Base-by-base conservation (phyloP, 2,797 vertebrate species). In the Acridotheres tristis region DNA sequence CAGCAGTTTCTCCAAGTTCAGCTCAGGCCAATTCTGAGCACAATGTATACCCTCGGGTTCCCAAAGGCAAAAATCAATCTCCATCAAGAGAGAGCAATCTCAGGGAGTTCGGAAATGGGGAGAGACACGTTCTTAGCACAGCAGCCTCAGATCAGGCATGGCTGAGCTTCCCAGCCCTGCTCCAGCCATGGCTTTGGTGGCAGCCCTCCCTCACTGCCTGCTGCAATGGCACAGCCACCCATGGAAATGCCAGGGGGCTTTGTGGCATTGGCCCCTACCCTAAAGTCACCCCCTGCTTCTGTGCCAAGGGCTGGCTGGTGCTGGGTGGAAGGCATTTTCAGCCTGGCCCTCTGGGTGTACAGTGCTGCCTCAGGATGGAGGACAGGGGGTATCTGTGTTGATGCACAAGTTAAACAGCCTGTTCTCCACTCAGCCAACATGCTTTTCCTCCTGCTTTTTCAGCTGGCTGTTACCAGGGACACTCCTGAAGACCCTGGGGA, bases 1-100 rank as follows among this genome's bases (percentile, higher is more conserved):
- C 97, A 98, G 97, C 97, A 96, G 65, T 95, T 98, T 96, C 93
- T 95, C 89, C 85, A 59, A 91, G 97, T 96, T 97, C 96, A 96
- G 86, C 69, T 97, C 84, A 95, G 97, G 97, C 93, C 95, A 96
- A 71, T 96, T 96, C 94, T 20, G 11, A 97, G 94, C 59, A 95
- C 95, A 93, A 89, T 90, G 97, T 88, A 97, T 93, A 91, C 86
- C 95, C 97, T 71, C 38, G 25, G 95, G 96, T 94, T 96, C 96
- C 93, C 94, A 92, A 97, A 96, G 97, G 89, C 94, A 96, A 93
- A 94, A 94, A 86, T 92, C 91, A 53, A 95, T 96, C 96, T 96
- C 94, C 96, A 95, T 97, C 97, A 97, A 80, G 72, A 65, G 26
- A 84, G 26, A 84, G 84, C 68, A 91, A 88, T 87, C 93, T 96